Evolutionary conservation across 2,797 vertebrate genomes (phyloP).

Genomic region (Cuculus canorus): DNA sequence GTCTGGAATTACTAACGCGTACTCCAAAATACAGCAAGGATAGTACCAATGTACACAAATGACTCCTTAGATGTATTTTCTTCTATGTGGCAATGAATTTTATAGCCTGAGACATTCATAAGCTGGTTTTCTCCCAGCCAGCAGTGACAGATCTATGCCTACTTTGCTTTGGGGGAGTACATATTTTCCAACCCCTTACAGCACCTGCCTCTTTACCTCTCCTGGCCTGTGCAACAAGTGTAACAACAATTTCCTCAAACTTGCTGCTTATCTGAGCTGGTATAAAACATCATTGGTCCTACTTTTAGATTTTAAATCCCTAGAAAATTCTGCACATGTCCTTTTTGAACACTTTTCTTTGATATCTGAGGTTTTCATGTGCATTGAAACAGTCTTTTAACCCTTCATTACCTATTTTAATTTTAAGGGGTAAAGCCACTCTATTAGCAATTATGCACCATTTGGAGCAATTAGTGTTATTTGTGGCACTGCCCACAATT

Average conservation of each 20-base stretch:
- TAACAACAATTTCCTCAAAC: neutral
- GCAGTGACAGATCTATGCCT: neutral
- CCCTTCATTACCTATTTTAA: neutral
- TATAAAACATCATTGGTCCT: neutral
- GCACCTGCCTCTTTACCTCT: neutral
- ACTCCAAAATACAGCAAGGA: neutral
- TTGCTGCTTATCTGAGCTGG: neutral
- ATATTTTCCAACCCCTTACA: neutral
- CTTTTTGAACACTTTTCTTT: neutral
- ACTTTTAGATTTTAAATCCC: neutral
- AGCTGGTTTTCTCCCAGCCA: neutral
- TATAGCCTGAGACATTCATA: neutral
- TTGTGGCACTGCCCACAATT: neutral
- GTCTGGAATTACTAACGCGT: neutral
- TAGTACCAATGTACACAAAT: neutral
- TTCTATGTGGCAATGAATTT: neutral
- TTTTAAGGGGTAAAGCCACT: neutral
- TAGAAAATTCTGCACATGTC: neutral
- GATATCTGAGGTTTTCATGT: neutral
- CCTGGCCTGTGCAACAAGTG: neutral
- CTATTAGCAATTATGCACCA: neutral
- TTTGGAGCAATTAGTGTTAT: neutral
- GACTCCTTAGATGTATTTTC: neutral
- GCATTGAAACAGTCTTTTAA: neutral
- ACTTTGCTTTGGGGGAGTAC: neutral